Base-by-base conservation (phyloP, 2,113 vertebrate genomes). In the Epinephelus moara region DNA sequence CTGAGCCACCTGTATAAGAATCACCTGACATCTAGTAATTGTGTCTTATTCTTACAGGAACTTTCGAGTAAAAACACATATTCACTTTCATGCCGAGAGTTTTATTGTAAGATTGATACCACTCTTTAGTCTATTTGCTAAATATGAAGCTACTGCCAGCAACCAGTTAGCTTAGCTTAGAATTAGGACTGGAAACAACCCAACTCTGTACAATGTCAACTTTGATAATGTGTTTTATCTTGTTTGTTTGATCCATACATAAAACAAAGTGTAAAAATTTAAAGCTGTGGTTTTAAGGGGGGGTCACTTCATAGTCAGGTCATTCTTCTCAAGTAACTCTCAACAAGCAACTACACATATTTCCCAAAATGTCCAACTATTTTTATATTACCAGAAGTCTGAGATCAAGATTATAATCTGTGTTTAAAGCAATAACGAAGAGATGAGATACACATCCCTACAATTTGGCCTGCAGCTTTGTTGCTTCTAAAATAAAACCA, bases 401-500 rank as follows among this genome's bases (percentile, higher is more conserved):
- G 23, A 40, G 3, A 81, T 52, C 15, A 60, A 21, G 8, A 62
- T 50, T 33, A 30, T 23, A 59, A 21, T 23, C 3, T 11, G 13
- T 33, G 49, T 23, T 30, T 4, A 42, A 87, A 45, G 55, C 18
- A 42, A 37, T 27, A 50, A 56, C 0, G 0, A 23, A 27, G 56
- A 30, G 4, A 47, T 21, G 4, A 63, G 19, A 42, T 17, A 49
- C 19, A 76, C n/a, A 37, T 75, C 21, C 47, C 9, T 8, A 64
- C 50, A 56, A 37, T 63, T 25, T 33, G 1, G 45, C 45, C 50
- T 47, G 55, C 12, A 13, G 9, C 14, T 59, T 47, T 42, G 12
- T 23, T 47, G 15, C 30, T 60, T 5, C 40, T 11, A 15, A 60
- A 81, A 73, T 50, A 81, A 68, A 68, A 42, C 30, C n/a, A 33